Percentiles rank a stretch among this genome's conserved stretches.
Evolutionary conservation across 2,113 vertebrate species (phyloP).

Genomic region (Orientallactaga bullata): DNA sequence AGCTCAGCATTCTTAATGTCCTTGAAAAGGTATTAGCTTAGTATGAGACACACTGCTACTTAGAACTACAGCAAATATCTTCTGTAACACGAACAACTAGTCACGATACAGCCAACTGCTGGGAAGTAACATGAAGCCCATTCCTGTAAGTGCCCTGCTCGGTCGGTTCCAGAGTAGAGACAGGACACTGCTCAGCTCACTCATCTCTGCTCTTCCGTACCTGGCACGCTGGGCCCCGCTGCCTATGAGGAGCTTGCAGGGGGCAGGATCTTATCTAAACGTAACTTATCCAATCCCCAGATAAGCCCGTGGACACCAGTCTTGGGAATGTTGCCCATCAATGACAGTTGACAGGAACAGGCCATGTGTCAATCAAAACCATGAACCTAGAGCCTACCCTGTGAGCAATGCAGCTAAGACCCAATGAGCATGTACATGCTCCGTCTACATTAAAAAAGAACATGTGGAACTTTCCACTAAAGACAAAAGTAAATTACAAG

Average conservation of each 20-base stretch:
- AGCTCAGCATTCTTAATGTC: slow-evolving; percentile 98
- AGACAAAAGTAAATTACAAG: background rate
- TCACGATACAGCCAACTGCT: background rate
- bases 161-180: background rate
- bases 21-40: slow-evolving; percentile 87
- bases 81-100: slow-evolving; percentile 65
- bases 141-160: background rate
- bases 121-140: background rate
- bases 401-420: background rate
- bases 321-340: background rate
- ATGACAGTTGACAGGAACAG: background rate
- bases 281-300: background rate
- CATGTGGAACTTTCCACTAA: background rate
- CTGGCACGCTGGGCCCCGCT: background rate
- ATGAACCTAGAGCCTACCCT: background rate
- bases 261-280: background rate
- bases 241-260: background rate
- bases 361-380: background rate
- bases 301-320: background rate
- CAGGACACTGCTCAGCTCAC: background rate
- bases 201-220: background rate
- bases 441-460: background rate
- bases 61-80: slow-evolving; percentile 49
- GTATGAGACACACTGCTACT: slow-evolving; percentile 68
- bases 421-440: background rate